phyloP scores from a whole-genome alignment of 1,140 invertebrate species.

The Coenobita brevimanus region DNA sequence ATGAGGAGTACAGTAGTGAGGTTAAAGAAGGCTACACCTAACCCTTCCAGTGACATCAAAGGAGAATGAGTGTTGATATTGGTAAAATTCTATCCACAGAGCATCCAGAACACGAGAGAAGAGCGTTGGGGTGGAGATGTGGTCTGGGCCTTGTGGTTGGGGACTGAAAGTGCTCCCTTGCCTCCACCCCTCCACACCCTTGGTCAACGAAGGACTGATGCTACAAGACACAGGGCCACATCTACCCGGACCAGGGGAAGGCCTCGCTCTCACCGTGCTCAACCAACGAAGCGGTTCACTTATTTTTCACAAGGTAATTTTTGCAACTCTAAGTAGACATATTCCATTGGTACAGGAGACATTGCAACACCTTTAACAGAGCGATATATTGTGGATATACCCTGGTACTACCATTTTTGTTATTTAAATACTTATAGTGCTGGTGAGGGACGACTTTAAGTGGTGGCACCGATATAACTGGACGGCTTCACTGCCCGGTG shows the following conservation, averaged over 20 bases:
- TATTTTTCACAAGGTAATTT: conserved; percentile 44
- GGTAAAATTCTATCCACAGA: background rate
- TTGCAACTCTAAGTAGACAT: background rate
- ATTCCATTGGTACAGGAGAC: background rate
- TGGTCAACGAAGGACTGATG: background rate
- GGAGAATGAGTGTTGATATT: background rate
- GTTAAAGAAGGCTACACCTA: too few relatives aligned
- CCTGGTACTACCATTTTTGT: background rate
- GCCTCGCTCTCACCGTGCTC: conserved; percentile 34
- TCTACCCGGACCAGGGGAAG: background rate
- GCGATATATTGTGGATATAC: background rate
- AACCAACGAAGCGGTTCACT: background rate
- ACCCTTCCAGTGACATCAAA: too few relatives aligned
- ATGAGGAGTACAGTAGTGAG: too few relatives aligned
- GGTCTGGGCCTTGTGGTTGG: background rate
- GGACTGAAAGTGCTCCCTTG: background rate
- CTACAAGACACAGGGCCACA: background rate
- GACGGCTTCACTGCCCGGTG: too few relatives aligned
- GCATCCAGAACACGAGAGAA: background rate
- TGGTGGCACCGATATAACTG: too few relatives aligned
- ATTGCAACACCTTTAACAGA: background rate
- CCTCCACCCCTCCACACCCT: background rate
- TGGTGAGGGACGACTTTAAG: too few relatives aligned
- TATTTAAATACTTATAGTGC: background rate
- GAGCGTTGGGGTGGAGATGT: conserved; percentile 12